Base-by-base conservation (phyloP, 53 echinoderm and acorn worm genomes). In the Hippasteria phrygiana region DNA sequence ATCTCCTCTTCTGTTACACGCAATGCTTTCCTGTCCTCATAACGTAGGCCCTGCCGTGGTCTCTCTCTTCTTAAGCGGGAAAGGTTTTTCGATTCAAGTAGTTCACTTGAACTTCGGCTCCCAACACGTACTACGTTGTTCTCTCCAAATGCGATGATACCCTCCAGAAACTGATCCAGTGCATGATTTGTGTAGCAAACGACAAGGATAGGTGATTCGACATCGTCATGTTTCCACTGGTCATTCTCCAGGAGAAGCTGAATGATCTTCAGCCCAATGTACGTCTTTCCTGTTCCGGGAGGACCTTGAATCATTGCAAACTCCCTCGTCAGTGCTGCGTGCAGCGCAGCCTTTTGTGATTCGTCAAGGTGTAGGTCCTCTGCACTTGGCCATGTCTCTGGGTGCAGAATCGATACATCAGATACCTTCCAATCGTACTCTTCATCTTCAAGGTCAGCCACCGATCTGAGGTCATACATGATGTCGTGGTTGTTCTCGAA, bases 141-240 rank as follows among this genome's bases (percentile, higher is more conserved):
- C 11, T 71, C 54, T 20, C 47, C 24, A 47, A 89, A 95, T 2
- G 50, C 33, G 2, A 80, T 31, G 17, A 97, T 94, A 56, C 94
- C 98, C 75, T 97, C 98, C 12, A 97, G 90, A 78, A 97, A 97
- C 75, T 97, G 98, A 78, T 97, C 98, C 0, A 97, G 85, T 17
- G 98, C 98, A 70, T 97, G 98, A 70, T 97, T 97, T 45, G 98
- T 97, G 71, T 94, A 97, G 74, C 98, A 97, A 5, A 97, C 94
- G 7, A 97, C 87, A 22, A 97, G 88, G 26, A 97, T 92, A 4
- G 95, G 95, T 55, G 77, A 87, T 2, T 77, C 62, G 1, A 41
- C 55, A 14, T 63, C 33, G 8, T 56, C 9, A 14, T 22, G 4
- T n/a, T 46, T 63, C 92, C 90, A 96, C 4, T 34, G 28, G 7